Evolutionary conservation across 2,888 invertebrate genomes (phyloP), one percentile per base, ranked within the genome.

Genomic region (Emmelina monodactyla): DNA sequence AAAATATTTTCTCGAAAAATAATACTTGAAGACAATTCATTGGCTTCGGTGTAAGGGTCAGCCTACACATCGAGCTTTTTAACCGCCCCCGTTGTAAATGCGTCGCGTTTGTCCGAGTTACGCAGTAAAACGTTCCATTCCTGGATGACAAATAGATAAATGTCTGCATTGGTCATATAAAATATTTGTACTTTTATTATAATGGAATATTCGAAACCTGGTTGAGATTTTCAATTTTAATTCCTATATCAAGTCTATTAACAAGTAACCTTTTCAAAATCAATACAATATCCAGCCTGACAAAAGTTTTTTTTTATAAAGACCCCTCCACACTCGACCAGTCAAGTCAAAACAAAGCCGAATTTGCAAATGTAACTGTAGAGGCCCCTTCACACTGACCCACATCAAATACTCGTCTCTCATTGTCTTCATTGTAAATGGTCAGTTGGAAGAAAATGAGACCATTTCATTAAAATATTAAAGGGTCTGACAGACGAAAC

Each of bases 91-190:
- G 69, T 63, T 68, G 72, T 76, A 76, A 79, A 79, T 59, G 60
- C 64, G 58, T 63, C 58, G 59, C 65, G 60, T 71, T 72, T 71
- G 73, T 76, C 75, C 73, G 75, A 63, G 71, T 76, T 76, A 78
- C 76, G 73, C 75, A 63, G 70, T 75, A 73, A 71, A 75, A 64
- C 55, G 55, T 52, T 47, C 62, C 62, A 59, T 75, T 68, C 70
- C 68, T 62, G n/a, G n/a, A n/a, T n/a, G n/a, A n/a, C n/a, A n/a
- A n/a, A n/a, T n/a, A n/a, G n/a, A n/a, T n/a, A n/a, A n/a, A n/a
- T n/a, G n/a, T n/a, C n/a, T n/a, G n/a, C n/a, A n/a, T n/a, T n/a
- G n/a, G n/a, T n/a, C n/a, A n/a, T n/a, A n/a, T n/a, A n/a, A n/a
- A n/a, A n/a, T n/a, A n/a, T n/a, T n/a, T n/a, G n/a, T n/a, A n/a